Conservation (phyloP, 1,140 invertebrate species). For the Solenopsis fugax region DNA sequence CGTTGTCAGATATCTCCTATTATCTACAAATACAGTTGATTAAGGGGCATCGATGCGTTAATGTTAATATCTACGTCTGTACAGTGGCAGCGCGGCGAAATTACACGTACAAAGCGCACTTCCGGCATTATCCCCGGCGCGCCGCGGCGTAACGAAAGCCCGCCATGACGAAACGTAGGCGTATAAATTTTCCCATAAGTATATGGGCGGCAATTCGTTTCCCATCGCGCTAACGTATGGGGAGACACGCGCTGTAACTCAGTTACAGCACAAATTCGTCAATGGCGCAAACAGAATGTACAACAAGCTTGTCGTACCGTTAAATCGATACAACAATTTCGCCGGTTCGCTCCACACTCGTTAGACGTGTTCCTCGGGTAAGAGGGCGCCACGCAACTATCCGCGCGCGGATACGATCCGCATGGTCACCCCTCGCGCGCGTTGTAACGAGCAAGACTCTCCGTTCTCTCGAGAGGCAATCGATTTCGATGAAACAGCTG, state of each 20-base stretch:
- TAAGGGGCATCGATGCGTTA: not conserved
- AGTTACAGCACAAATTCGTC: constrained; percentile 59
- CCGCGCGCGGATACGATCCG: constrained; percentile 17
- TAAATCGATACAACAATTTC: constrained; percentile 68
- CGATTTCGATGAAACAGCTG: constrained; percentile 25
- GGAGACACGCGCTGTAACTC: constrained; percentile 26
- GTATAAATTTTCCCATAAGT: constrained; percentile 36
- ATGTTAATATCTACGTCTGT: not conserved
- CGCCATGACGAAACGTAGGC: constrained; percentile 18
- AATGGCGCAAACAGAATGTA: constrained; percentile 61
- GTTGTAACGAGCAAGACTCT: constrained; percentile 7
- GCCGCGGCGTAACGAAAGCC: too few relatives aligned
- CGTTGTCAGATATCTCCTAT: not conserved
- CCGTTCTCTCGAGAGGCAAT: not conserved
- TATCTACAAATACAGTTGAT: constrained; percentile 21
- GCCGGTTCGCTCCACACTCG: constrained; percentile 68
- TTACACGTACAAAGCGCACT: not conserved
- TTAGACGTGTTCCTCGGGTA: constrained; percentile 65
- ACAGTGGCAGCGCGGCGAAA: not conserved
- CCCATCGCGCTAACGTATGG: constrained; percentile 29
- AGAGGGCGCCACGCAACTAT: constrained; percentile 76
- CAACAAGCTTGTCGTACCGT: constrained; percentile 62
- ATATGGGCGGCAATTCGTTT: constrained; percentile 20
- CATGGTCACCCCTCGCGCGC: constrained; percentile 15
- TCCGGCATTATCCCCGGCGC: not conserved